Evolutionary conservation across 1,140 invertebrate genomes (phyloP), one percentile per base, ranked within the genome.

Genomic region (Orchesella cincta): DNA sequence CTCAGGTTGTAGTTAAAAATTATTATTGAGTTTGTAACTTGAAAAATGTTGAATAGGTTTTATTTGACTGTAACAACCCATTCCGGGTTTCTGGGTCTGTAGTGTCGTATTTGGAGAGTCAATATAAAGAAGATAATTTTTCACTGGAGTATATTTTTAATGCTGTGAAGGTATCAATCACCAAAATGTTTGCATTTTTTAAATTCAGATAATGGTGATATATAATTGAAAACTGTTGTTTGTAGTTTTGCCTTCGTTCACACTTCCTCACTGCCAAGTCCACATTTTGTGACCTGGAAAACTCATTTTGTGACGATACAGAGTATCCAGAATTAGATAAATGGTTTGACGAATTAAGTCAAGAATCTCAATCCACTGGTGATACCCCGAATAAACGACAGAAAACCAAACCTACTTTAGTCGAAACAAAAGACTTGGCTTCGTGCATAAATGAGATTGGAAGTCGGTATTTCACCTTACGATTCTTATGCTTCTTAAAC

Each of bases 51-150:
- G 51, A 23, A 12, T 51, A 78, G 79, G 33, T 77, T 51, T 14
- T 81, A n/a, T 73, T 51, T 26, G 29, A 74, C 36, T 12, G 20
- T 14, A n/a, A 33, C 8, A 62, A 23, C 52, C 73, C 76, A 14
- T 76, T 81, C n/a, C 12, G 34, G 31, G 35, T 79, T 18, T 75
- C 75, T 35, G 81, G 78, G 23, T 18, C 26, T 18, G 36, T 80
- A 26, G 57, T 80, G 1, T 5, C 74, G 26, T 78, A 74, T 51
- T 18, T 81, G 52, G 31, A 51, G 28, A 35, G 76, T 31, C 72
- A 39, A 28, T 81, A 76, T 29, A 33, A 67, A 31, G 62, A 67
- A 23, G 62, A 67, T 31, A 67, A 67, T n/a, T 67, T 31, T 33
- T 67, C 62, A 2, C 26, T 67, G 5, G 62, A 67, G 14, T 12